Conservation (phyloP, 2,113 vertebrate genomes). For the Serinus canaria region DNA sequence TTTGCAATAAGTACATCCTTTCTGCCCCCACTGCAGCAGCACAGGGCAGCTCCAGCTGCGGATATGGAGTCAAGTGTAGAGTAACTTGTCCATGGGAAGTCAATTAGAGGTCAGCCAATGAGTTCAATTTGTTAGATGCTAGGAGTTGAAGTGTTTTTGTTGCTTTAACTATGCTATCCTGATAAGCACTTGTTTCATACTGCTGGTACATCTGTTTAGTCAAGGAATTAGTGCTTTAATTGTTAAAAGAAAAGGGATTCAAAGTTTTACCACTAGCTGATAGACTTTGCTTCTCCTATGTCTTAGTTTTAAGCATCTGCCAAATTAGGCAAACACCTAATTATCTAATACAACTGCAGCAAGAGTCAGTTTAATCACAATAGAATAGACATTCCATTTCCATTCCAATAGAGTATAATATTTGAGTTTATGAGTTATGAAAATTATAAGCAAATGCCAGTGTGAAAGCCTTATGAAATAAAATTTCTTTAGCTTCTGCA, state of each 20-base stretch:
- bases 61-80: fast-evolving
- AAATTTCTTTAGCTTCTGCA: background rate
- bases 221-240: background rate
- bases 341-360: background rate
- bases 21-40: background rate
- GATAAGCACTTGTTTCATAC: background rate
- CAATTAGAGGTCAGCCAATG: background rate
- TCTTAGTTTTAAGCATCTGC: background rate
- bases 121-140: background rate
- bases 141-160: background rate
- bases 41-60: background rate
- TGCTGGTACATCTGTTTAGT: background rate
- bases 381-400: background rate
- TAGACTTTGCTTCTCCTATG: background rate
- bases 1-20: background rate
- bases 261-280: background rate
- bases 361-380: background rate
- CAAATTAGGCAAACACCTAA: background rate
- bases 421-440: background rate
- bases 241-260: background rate
- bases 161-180: background rate
- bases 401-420: background rate
- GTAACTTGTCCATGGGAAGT: background rate
- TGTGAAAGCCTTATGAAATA: background rate
- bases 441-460: background rate